These are phyloP conservation scores for Grantiella picta DNA, from an alignment of 2,113 vertebrate species.

Conservation along the genomic window DNA sequence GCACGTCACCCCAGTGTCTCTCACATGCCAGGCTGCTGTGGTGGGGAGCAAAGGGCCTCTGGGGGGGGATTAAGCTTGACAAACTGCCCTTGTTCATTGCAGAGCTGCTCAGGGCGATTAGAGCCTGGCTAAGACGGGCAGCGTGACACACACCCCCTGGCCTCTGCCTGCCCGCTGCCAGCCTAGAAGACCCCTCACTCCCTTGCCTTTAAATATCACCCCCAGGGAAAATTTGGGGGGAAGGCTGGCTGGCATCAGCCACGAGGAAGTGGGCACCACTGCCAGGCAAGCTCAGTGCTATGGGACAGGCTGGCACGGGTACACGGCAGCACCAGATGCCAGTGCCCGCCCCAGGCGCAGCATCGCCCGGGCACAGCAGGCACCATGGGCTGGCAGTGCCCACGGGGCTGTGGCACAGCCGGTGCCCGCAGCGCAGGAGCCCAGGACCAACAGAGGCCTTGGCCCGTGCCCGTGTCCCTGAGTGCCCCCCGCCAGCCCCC, in stretches of 20 bases:
- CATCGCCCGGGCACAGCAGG: fast-evolving
- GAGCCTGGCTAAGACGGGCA: conserved; percentile 13
- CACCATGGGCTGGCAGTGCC: not conserved
- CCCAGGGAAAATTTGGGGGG: not conserved
- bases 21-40: not conserved
- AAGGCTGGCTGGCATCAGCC: fast-evolving
- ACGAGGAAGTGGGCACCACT: not conserved
- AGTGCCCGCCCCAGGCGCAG: fast-evolving
- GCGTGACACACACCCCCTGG: conserved; percentile 19
- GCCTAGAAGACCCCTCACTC: not conserved
- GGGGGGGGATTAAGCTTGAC: conserved; percentile 39
- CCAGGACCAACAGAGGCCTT: not conserved
- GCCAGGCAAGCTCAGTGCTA: not conserved
- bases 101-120: conserved; percentile 33
- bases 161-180: not conserved
- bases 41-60: not conserved
- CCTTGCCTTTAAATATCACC: not conserved
- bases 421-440: fast-evolving
- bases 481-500: not conserved
- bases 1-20: fast-evolving
- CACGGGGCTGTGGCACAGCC: not conserved
- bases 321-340: not conserved
- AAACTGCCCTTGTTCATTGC: conserved; percentile 39
- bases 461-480: not conserved
- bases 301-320: not conserved